Percentiles rank a stretch among this genome's conserved stretches.
Conservation (phyloP, 2,888 invertebrate genomes). For the Scaptomyza caliginosa region DNA sequence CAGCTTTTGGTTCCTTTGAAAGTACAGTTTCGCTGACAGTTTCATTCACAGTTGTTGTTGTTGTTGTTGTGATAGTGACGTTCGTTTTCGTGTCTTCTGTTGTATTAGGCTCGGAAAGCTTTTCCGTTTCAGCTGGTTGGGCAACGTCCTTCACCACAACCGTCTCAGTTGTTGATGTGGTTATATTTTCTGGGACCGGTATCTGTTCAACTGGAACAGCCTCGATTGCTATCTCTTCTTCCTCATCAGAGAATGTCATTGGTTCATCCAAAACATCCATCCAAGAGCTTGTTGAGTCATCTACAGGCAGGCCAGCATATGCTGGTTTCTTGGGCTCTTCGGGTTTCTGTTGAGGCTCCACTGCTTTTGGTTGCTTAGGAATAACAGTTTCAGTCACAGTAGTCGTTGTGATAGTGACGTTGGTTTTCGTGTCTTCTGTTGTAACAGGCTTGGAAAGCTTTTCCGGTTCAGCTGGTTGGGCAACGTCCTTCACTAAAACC, state of each 20-base stretch:
- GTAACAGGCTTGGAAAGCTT: constrained; percentile 33
- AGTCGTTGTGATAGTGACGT: constrained; percentile 13
- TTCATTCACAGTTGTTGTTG: constrained; percentile 23
- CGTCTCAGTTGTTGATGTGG: constrained; percentile 1
- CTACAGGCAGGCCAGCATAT: constrained; percentile 7
- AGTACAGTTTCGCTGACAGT: constrained; percentile 5
- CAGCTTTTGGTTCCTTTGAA: constrained; percentile 2
- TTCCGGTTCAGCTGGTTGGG: constrained; percentile 16
- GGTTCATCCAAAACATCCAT: constrained; percentile 81
- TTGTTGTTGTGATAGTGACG: constrained; percentile 22
- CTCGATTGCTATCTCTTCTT: constrained; percentile 27
- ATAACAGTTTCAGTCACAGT: constrained; percentile 14
- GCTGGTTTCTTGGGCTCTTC: constrained; percentile 17
- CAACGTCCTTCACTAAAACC: background rate
- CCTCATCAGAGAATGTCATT: constrained; percentile 71
- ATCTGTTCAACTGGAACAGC: background rate
- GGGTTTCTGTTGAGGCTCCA: background rate
- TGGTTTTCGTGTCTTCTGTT: constrained; percentile 4
- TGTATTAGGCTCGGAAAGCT: background rate
- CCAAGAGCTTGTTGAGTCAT: constrained; percentile 58
- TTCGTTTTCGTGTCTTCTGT: constrained; percentile 15
- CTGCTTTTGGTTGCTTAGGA: constrained; percentile 2
- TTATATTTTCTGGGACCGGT: constrained; percentile 42
- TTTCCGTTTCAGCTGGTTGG: background rate
- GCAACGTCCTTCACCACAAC: background rate